Base-by-base conservation (phyloP, 30 jellyfish, hydroid and myxozoan species). In the Euphysa ruthae region DNA sequence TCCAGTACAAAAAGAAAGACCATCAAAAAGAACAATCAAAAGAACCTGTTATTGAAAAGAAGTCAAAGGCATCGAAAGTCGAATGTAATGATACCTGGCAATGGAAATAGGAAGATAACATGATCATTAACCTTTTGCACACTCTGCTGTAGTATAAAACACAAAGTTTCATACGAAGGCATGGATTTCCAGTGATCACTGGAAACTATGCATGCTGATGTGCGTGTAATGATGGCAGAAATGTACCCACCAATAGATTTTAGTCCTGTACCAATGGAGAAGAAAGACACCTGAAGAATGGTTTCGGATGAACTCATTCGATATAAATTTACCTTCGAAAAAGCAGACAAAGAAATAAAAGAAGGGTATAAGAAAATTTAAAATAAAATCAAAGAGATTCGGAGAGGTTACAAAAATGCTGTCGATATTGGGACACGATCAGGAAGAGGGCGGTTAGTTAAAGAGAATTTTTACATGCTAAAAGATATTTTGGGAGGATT, bases 401-500 rank as follows among this genome's bases (percentile, higher is more conserved):
- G 82, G 43, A 25, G 38, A 52, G 61, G 60, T 27, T 74, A 62
- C 49, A 74, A 63, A 62, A 74, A 34, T 42, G 83, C 74, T 12
- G 23, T 74, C 25, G 82, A 34, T 24, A 71, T 26, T 25, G 88
- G 88, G 26, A 43, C 82, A 38, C 61, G 82, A 26, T 35, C 88
- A 4, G 88, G 82, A 6, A 3, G 83, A 43, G 88, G 88, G 12
- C 65, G 51, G 27, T 12, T 74, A 12, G 77, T 74, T n/a, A 26
- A 21, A 22, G 70, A 61, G 29, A 35, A 74, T 57, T 74, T 33
- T 73, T 73, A 60, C 0, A 16, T 34, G 57, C 21, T 61, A 27
- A 26, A 27, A 54, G 61, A 61, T 56, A 63, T 74, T 58, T 74
- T 81, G 88, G 80, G 83, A 18, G 82, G 75, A 4, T 73, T 49